Conservation (phyloP, 2,113 vertebrate species). For the Beaufortia kweichowensis region DNA sequence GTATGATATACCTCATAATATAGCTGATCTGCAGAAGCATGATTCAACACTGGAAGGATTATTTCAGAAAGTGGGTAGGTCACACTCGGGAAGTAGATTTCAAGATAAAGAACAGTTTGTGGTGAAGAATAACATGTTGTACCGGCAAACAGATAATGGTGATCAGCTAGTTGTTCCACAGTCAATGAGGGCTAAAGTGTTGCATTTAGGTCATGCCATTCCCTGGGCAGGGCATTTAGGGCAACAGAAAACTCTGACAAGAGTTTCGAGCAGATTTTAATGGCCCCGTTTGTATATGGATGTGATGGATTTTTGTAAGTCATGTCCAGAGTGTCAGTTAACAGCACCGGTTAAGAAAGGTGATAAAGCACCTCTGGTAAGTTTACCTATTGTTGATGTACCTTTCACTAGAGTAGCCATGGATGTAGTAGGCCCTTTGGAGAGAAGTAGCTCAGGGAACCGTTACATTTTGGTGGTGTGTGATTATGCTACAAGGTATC, state of each 20-base stretch:
- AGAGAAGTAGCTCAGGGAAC: not conserved
- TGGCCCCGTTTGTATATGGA: constrained; percentile 33
- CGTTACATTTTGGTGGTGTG: not conserved
- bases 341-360: not conserved
- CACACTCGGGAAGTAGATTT: not conserved
- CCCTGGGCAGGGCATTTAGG: constrained; percentile 34
- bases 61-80: not conserved
- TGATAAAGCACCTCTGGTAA: constrained; percentile 27
- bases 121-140: not conserved
- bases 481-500: not conserved
- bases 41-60: constrained; percentile 13
- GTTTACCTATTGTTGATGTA: constrained; percentile 23
- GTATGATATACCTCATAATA: not conserved
- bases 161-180: constrained; percentile 11
- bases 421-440: not conserved
- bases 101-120: not conserved
- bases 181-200: not conserved
- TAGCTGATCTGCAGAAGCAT: not conserved
- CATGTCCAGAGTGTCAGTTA: constrained; percentile 31
- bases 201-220: constrained; percentile 21
- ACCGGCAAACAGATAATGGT: not conserved
- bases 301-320: constrained; percentile 26
- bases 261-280: constrained; percentile 21
- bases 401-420: not conserved
- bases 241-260: not conserved